Percentiles rank a stretch among this genome's conserved stretches.
Conservation (phyloP, 2,888 invertebrate species). For the Smittia aterrima region DNA sequence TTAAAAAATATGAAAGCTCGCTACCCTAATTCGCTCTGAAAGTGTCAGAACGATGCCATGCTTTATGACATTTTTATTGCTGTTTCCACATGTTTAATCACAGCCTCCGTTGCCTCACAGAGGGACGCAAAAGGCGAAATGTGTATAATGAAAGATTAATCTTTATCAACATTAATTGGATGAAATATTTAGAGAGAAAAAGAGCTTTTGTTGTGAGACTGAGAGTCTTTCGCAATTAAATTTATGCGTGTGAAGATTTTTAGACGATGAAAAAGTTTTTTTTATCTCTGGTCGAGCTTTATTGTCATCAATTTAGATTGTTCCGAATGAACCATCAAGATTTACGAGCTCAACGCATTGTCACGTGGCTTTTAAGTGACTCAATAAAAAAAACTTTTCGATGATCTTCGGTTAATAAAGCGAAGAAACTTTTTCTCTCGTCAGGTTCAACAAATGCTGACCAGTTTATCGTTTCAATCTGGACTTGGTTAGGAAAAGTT, state of each 20-base stretch:
- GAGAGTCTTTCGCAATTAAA: neutral
- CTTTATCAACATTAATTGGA: conserved; percentile 12
- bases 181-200: neutral
- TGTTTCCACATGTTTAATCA: conserved; percentile 16
- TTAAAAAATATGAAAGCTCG: conserved; percentile 8
- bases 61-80: conserved; percentile 36
- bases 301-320: too few relatives aligned
- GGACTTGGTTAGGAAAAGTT: too few relatives aligned
- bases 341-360: too few relatives aligned
- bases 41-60: neutral
- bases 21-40: conserved; percentile 11
- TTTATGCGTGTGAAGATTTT: conserved; percentile 4
- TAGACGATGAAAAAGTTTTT: neutral
- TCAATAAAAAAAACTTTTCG: too few relatives aligned
- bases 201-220: neutral
- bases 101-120: neutral
- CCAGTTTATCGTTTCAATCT: neutral
- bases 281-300: too few relatives aligned
- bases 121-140: neutral
- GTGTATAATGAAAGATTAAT: neutral
- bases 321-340: too few relatives aligned
- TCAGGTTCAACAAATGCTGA: neutral
- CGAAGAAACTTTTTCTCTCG: too few relatives aligned
- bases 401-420: too few relatives aligned
- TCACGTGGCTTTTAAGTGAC: too few relatives aligned